phyloP scores from a whole-genome alignment of 2,797 vertebrate species.

The Malacoraja senta region DNA sequence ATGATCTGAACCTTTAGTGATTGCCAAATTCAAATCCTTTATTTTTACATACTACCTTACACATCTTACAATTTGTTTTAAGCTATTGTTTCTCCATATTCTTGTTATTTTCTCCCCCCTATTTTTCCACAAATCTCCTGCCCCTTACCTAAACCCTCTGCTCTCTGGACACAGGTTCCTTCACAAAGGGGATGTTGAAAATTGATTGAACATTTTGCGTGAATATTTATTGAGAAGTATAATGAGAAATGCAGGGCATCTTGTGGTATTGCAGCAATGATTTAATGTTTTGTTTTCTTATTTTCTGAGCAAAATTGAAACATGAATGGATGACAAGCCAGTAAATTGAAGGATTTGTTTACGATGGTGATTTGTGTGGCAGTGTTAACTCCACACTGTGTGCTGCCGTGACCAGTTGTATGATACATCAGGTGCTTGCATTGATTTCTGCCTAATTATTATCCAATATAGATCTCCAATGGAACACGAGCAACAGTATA shows the following conservation, averaged over 20 bases:
- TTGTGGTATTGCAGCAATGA: not conserved
- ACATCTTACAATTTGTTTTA: not conserved
- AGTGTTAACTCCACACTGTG: not conserved
- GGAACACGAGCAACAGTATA: not conserved
- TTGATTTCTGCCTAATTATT: conserved; percentile 36
- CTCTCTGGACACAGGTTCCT: no score
- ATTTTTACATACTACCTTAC: not conserved
- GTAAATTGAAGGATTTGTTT: conserved; percentile 15
- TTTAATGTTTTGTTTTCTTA: not conserved
- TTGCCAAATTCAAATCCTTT: not conserved
- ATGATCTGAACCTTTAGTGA: not conserved
- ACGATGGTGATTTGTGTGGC: not conserved
- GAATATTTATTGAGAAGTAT: not conserved
- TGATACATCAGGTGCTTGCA: conserved; percentile 11
- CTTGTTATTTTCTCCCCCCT: not conserved
- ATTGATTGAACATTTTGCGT: not conserved
- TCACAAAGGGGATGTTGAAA: no score
- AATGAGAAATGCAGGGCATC: not conserved
- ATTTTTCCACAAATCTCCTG: no score
- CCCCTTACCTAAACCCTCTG: no score
- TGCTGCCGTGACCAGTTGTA: not conserved
- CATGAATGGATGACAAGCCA: not conserved
- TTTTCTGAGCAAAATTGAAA: not conserved
- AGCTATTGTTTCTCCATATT: not conserved
- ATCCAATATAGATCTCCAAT: conserved; percentile 30